Base-by-base conservation (phyloP, 2,888 invertebrate species). In the Hirtodrosophila trivittata region DNA sequence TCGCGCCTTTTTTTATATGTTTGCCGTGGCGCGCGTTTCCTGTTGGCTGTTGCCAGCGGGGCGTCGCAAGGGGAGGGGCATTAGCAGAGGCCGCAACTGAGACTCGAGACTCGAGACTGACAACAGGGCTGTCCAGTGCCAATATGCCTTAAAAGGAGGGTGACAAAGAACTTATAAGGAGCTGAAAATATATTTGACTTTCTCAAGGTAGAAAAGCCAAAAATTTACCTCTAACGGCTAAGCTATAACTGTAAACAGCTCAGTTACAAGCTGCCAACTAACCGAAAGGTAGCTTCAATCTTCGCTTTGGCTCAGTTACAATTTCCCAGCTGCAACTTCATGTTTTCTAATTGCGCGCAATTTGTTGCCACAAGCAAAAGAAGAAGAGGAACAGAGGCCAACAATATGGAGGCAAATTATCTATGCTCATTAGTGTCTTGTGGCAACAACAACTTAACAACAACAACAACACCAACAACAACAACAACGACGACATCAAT, bases 331-430 rank as follows among this genome's bases (percentile, higher is more conserved):
- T 45, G 58, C 58, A 64, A 56, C 56, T 60, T 35, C 50, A 57
- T 65, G 64, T 58, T 65, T 71, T 70, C 70, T 80, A 86, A 80
- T 80, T 78, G 80, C 67, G 57, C 57, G 54, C 80, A 82, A 80
- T 85, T 84, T 84, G 78, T 77, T 63, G 58, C 8, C 50, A 25
- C 47, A 50, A 30, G 38, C 46, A 56, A 49, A 50, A 18, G 9
- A 1, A 42, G 10, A 10, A 14, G 1, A 16, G 13, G 28, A 51
- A 14, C 28, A 25, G 10, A 37, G 5, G 5, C 1, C 13, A 28
- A 42, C 47, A 58, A 59, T 67, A 57, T 52, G 52, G 52, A 58
- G 21, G 33, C 66, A 80, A 86, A 80, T 80, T 78, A 86, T 76
- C 86, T 74, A 52, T 58, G 80, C 80, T 80, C 86, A 83, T 80